Conservation (phyloP, 2,888 invertebrate genomes). For the Lamellibrachia columna region DNA sequence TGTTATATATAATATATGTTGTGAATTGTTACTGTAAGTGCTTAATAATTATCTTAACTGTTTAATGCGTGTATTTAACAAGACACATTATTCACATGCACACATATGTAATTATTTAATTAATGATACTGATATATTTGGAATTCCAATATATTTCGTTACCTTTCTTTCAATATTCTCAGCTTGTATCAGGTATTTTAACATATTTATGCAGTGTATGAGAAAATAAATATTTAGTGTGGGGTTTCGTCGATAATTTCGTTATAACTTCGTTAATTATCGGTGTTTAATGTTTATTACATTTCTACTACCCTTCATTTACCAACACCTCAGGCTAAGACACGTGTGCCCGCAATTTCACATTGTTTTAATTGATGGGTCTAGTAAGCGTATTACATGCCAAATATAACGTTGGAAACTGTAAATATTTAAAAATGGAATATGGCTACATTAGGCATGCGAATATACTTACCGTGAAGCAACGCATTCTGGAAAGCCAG, state of each 20-base stretch:
- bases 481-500: not conserved
- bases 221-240: not conserved
- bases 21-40: not conserved
- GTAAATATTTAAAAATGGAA: slow-evolving; percentile 9
- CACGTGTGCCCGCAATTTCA: not conserved
- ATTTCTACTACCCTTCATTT: not conserved
- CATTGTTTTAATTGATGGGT: not conserved
- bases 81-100: not conserved
- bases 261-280: slow-evolving; percentile 6
- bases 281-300: not conserved
- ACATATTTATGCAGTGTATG: not conserved
- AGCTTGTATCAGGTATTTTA: not conserved
- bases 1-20: not conserved
- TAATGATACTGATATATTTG: not conserved
- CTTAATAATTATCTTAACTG: not conserved
- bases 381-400: not conserved
- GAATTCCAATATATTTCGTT: not conserved
- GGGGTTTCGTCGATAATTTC: not conserved
- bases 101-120: not conserved
- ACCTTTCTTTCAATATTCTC: not conserved
- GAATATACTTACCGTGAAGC: not conserved
- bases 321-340: not conserved
- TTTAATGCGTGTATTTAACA: not conserved
- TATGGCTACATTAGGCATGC: not conserved
- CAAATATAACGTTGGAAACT: not conserved